These are phyloP conservation scores for Cynodonichthys magdalenae DNA, from an alignment of 2,797 vertebrate genomes.

Conservation along the genomic window DNA sequence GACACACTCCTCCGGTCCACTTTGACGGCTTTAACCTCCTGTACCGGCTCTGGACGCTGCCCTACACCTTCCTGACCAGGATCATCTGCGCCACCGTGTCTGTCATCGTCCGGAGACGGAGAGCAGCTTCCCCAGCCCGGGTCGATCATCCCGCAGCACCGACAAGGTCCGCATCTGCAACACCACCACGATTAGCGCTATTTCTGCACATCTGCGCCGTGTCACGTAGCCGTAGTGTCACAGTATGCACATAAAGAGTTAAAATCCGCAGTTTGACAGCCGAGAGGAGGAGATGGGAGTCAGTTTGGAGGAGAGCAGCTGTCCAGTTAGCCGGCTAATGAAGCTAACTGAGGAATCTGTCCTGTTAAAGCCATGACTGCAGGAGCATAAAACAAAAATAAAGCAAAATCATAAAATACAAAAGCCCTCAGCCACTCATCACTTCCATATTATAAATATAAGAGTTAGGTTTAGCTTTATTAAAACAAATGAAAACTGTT, in stretches of 20 bases:
- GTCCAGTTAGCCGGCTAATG: slow-evolving; percentile 48
- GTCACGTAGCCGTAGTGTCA: neutral
- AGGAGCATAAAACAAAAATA: too few relatives aligned
- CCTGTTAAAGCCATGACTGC: too few relatives aligned
- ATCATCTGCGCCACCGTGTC: slow-evolving; percentile 75
- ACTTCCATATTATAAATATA: too few relatives aligned
- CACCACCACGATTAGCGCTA: slow-evolving; percentile 38
- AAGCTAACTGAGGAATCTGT: slow-evolving; percentile 24
- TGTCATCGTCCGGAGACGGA: slow-evolving; percentile 74
- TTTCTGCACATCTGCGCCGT: slow-evolving; percentile 41
- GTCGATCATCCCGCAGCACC: slow-evolving; percentile 62
- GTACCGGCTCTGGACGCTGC: slow-evolving; percentile 78
- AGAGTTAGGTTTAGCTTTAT: too few relatives aligned
- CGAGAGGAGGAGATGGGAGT: neutral
- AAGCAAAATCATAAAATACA: too few relatives aligned
- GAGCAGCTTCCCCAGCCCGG: slow-evolving; percentile 63
- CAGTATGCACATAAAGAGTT: neutral
- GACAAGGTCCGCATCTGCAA: slow-evolving; percentile 70
- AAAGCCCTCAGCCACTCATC: too few relatives aligned
- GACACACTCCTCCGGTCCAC: slow-evolving; percentile 63
- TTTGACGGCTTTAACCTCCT: slow-evolving; percentile 74
- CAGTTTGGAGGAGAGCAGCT: slow-evolving; percentile 15
- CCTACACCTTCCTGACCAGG: slow-evolving; percentile 74
- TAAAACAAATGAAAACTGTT: too few relatives aligned
- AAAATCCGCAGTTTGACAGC: slow-evolving; percentile 8